phyloP scores from a whole-genome alignment of 53 echinoderm and acorn worm genomes.

The Zoroaster sp. region DNA sequence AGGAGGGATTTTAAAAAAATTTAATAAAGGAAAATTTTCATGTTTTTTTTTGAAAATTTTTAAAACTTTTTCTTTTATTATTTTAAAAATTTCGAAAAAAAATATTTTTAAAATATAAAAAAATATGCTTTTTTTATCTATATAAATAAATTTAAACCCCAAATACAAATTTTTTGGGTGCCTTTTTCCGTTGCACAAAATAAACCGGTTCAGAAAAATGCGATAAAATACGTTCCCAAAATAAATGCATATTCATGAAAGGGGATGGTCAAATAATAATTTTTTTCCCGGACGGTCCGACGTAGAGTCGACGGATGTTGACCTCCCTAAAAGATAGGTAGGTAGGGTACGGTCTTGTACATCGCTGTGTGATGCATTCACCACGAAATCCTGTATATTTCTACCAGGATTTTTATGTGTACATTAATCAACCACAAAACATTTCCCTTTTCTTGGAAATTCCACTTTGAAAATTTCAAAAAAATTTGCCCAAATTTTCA shows the following conservation, averaged over 20 bases:
- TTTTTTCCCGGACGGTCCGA: background rate
- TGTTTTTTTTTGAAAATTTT: background rate
- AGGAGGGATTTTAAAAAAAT: background rate
- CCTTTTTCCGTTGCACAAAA: slow-evolving; percentile 45
- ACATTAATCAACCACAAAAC: background rate
- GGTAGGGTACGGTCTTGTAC: too few relatives aligned
- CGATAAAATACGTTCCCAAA: background rate
- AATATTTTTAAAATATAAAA: background rate
- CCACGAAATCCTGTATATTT: too few relatives aligned
- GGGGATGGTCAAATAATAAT: slow-evolving; percentile 9
- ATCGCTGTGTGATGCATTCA: too few relatives aligned
- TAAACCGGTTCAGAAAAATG: background rate
- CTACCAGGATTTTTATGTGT: background rate
- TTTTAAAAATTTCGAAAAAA: background rate
- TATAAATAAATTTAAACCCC: background rate
- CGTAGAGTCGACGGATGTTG: background rate
- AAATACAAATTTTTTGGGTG: background rate
- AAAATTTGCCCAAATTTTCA: background rate
- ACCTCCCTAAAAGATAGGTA: too few relatives aligned
- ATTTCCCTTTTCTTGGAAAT: slow-evolving; percentile 26
- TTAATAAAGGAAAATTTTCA: background rate
- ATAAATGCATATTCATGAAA: slow-evolving; percentile 26
- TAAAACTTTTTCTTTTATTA: background rate
- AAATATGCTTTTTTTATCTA: background rate
- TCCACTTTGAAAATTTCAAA: background rate